A percentile compares a stretch with the other conserved stretches of the same genome.
These are phyloP conservation scores for Apocheima hispidaria DNA, from an alignment of 2,888 invertebrate genomes.

Conservation along the genomic window DNA sequence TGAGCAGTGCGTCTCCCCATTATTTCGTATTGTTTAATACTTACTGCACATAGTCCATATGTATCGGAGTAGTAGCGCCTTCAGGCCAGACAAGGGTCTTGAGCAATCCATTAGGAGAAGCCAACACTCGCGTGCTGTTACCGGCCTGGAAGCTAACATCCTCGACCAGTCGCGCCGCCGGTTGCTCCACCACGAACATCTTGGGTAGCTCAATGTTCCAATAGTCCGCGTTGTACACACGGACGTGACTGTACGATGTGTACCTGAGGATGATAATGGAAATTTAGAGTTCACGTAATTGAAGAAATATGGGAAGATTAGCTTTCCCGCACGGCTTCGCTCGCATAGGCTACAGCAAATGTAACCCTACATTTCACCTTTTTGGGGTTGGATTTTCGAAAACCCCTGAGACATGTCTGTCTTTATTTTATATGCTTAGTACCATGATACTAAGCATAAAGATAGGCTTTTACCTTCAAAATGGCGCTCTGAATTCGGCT, in stretches of 20 bases:
- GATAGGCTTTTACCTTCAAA: no score
- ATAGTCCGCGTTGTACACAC: constrained; percentile 84
- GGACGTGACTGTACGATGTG: constrained; percentile 83
- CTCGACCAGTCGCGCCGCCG: constrained; percentile 59
- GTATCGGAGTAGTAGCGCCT: constrained; percentile 83
- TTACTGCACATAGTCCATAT: constrained; percentile 92
- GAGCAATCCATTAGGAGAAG: constrained; percentile 89
- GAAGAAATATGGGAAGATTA: no score
- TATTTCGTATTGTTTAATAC: no score
- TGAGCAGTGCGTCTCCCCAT: no score
- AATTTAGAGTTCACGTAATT: not conserved
- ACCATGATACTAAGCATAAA: no score
- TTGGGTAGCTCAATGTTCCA: constrained; percentile 76
- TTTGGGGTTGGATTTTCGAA: no score
- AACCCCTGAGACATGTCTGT: no score
- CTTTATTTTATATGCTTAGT: no score
- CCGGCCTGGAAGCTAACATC: constrained; percentile 70
- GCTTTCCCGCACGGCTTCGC: no score
- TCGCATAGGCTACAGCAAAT: no score
- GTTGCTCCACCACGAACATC: constrained; percentile 75
- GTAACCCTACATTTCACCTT: no score
- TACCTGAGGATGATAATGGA: constrained; percentile 55
- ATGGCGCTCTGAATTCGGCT: no score
- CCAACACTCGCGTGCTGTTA: constrained; percentile 84
- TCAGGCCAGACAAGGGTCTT: constrained; percentile 87